Evolutionary conservation across 2,113 vertebrate species (phyloP), one percentile per base, ranked within the genome.

Genomic region (Rhynchopsitta pachyrhyncha): DNA sequence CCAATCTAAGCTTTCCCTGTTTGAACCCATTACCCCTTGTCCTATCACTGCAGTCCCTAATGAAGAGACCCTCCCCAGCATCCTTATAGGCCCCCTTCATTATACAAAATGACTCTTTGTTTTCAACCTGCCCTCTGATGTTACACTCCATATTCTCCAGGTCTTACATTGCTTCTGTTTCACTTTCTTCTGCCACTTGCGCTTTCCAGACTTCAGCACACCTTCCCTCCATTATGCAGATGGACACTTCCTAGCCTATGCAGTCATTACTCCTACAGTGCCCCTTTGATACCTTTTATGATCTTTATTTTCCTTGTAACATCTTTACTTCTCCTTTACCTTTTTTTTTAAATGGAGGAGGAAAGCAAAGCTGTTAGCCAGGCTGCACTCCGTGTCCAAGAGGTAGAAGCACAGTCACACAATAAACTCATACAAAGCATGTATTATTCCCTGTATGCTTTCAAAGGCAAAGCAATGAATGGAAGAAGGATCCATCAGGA

Each of bases 231-330:
- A n/a, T 22, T 75, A 81, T 1, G 25, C 50, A 25, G 33, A 59
- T 6, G 4, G 6, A 57, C 0, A 1, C 41, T n/a, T 63, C 55
- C 81, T 16, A 18, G 5, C 23, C 59, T 23, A n/a, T 7, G 17
- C 2, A 29, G 18, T 11, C 46, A 22, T 28, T 66, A 47, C 10
- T 6, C 6, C n/a, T 46, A 16, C 22, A 67, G 64, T 1, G 1
- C 41, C 29, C 29, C 46, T 46, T 75, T 85, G 31, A 67, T 39
- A 87, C 27, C 29, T 82, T 19, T 39, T 59, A 82, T 6, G 19
- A 87, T 42, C 19, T 64, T 67, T 50, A 39, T 60, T 90, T 76
- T 78, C 66, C 47, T 4, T 66, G n/a, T 13, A 87, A 71, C 47
- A 68, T 87, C n/a, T 86, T 74, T 29, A 53, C 47, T 76, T 64